Percentiles rank a stretch among this genome's conserved stretches.
phyloP scores from a whole-genome alignment of 1,140 invertebrate genomes.

The Gerris buenoi region DNA sequence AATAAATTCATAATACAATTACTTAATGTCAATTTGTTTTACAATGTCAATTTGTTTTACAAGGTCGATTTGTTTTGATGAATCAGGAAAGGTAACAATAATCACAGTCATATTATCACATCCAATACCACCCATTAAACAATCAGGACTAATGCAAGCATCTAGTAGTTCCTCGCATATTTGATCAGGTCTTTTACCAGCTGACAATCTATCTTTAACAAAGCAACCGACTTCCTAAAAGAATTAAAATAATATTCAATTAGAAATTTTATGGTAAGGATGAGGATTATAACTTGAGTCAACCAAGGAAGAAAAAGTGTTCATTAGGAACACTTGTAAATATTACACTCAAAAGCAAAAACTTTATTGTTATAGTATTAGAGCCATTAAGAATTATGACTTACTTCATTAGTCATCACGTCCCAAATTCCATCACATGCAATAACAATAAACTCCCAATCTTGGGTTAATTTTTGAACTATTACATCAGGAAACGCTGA shows the following conservation, averaged over 20 bases:
- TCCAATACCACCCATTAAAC: constrained; percentile 86
- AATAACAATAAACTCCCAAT: constrained; percentile 91
- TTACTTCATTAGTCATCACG: constrained; percentile 69
- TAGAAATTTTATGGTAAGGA: no score
- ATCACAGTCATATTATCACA: constrained; percentile 99
- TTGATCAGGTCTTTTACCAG: constrained; percentile 72
- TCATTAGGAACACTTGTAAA: no score
- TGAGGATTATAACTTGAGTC: no score
- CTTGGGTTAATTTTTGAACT: constrained; percentile 58
- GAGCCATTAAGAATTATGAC: background rate
- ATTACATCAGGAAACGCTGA: constrained; percentile 84
- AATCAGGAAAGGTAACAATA: constrained; percentile 36
- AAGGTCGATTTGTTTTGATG: no score
- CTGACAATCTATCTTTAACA: constrained; percentile 63
- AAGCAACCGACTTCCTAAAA: constrained; percentile 77
- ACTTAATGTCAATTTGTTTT: no score
- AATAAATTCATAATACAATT: no score
- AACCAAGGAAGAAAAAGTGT: no score
- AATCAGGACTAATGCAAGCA: constrained; percentile 85
- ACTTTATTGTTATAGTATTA: no score
- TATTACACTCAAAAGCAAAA: no score
- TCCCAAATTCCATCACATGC: constrained; percentile 99
- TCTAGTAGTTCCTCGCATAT: constrained; percentile 94
- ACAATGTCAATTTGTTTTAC: no score
- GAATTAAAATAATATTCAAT: background rate